Evolutionary conservation across 2,113 vertebrate species (phyloP).

Genomic region (Sturnira hondurensis): DNA sequence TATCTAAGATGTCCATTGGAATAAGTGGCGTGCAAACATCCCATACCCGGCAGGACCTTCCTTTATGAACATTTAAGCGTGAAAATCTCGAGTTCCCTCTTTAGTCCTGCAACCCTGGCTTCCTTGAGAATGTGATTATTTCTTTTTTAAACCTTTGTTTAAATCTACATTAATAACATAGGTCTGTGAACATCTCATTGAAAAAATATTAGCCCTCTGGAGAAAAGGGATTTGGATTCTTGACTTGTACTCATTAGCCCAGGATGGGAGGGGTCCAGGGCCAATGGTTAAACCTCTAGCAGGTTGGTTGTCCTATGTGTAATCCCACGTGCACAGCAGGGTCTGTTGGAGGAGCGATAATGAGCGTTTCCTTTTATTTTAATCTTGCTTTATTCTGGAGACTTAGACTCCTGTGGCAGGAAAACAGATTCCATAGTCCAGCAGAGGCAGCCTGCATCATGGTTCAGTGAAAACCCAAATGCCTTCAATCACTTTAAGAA

Average conservation of each 20-base stretch:
- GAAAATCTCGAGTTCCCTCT: slow-evolving; percentile 65
- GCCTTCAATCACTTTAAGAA: slow-evolving; percentile 3
- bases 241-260: slow-evolving; percentile 14
- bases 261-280: slow-evolving; percentile 8
- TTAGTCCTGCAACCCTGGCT: slow-evolving; percentile 17
- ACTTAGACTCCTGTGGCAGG: not conserved
- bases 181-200: slow-evolving; percentile 35
- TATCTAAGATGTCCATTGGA: slow-evolving; percentile 40
- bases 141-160: not conserved
- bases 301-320: not conserved
- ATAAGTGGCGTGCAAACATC: slow-evolving; percentile 26
- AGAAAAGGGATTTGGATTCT: slow-evolving; percentile 35
- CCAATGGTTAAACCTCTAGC: not conserved
- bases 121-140: slow-evolving; percentile 43
- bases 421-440: not conserved
- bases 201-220: slow-evolving; percentile 49
- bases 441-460: not conserved
- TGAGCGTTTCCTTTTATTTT: slow-evolving; percentile 45
- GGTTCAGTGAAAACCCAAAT: slow-evolving; percentile 36
- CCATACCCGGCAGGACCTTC: slow-evolving; percentile 13
- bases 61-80: slow-evolving; percentile 61
- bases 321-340: slow-evolving; percentile 16
- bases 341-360: slow-evolving; percentile 39
- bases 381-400: not conserved
- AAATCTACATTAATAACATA: slow-evolving; percentile 61